phyloP scores from a whole-genome alignment of 2,113 vertebrate genomes.

The Dipodomys ordii region DNA sequence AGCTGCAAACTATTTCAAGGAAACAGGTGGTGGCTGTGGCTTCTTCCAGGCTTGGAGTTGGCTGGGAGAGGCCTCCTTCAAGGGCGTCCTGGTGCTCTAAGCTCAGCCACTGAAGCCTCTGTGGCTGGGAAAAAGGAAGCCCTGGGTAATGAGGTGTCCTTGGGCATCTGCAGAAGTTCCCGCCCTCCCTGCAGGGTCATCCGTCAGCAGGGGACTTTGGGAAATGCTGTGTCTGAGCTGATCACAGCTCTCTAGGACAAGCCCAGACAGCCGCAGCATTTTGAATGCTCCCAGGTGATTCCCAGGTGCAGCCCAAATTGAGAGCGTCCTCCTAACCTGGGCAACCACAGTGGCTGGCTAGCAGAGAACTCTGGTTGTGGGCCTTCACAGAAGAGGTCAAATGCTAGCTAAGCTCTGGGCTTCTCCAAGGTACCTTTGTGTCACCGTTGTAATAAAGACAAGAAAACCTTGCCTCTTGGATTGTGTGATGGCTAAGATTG shows the following conservation, averaged over 20 bases:
- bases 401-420: not conserved
- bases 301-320: too few species aligned
- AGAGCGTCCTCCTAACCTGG: not conserved
- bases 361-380: not conserved
- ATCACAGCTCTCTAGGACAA: not conserved
- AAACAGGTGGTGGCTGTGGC: constrained; percentile 74
- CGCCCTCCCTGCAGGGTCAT: fast-evolving
- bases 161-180: not conserved
- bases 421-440: not conserved
- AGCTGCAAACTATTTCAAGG: constrained; percentile 83
- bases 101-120: not conserved
- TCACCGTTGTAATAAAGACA: not conserved
- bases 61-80: constrained; percentile 50
- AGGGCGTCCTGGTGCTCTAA: constrained; percentile 44
- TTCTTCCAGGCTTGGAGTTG: constrained; percentile 34
- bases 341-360: not conserved
- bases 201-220: not conserved
- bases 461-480: not conserved
- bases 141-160: not conserved
- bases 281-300: not conserved
- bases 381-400: not conserved
- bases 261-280: not conserved
- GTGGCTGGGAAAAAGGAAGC: not conserved
- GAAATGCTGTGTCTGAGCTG: not conserved
- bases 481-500: too few species aligned